Evolutionary conservation across 2,888 invertebrate species (phyloP).

Genomic region (Agrochola lychnidis): DNA sequence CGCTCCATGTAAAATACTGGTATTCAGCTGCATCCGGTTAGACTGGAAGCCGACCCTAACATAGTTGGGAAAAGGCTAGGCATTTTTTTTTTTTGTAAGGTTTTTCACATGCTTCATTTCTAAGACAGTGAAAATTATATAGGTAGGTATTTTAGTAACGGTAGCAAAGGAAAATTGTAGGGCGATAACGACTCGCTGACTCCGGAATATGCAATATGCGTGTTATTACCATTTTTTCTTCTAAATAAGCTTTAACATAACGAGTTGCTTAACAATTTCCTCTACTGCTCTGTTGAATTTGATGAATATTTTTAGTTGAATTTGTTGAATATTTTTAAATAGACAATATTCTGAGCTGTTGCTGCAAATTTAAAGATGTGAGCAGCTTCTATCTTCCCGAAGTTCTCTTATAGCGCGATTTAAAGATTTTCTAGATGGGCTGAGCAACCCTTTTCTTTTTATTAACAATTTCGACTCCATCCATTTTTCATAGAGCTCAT

Average conservation of each 20-base stretch:
- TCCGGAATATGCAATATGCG: slow-evolving; percentile 14
- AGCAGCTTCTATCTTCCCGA: neutral
- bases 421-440: neutral
- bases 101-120: neutral
- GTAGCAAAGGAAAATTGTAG: neutral
- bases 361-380: neutral
- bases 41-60: too few species aligned
- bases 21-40: too few species aligned
- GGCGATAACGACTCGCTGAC: neutral
- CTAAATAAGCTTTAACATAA: neutral
- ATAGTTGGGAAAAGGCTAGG: too few species aligned
- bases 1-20: too few species aligned
- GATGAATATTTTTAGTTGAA: slow-evolving; percentile 9
- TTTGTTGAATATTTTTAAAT: slow-evolving; percentile 14
- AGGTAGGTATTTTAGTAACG: too few species aligned
- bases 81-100: too few species aligned
- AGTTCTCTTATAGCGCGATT: neutral
- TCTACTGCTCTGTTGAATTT: neutral
- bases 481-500: too few species aligned
- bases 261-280: slow-evolving; percentile 12
- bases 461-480: too few species aligned
- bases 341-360: neutral
- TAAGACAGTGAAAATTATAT: neutral
- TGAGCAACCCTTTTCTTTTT: neutral
- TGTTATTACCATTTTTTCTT: slow-evolving; percentile 10